phyloP scores from a whole-genome alignment of 92 coral and sea anemone genomes.

The Blastomussa wellsi region DNA sequence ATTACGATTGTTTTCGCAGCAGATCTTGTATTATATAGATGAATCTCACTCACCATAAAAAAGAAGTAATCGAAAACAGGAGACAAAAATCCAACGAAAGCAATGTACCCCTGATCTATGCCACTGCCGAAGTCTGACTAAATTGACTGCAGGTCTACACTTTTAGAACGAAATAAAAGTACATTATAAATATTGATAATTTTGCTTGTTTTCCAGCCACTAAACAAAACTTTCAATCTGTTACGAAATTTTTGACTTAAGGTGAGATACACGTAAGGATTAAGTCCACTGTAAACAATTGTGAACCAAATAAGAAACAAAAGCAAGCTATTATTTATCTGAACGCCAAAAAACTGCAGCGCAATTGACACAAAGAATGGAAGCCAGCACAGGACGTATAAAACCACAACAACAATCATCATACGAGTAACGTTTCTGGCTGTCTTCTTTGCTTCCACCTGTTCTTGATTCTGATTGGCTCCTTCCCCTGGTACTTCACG shows the following conservation, averaged over 20 bases:
- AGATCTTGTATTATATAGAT: too few species aligned
- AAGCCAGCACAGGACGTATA: not conserved
- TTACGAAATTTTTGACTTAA: not conserved
- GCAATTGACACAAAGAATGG: not conserved
- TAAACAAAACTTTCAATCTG: not conserved
- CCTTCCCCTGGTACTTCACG: slow-evolving; percentile 31
- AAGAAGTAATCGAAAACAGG: too few species aligned
- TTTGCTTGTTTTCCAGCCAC: not conserved
- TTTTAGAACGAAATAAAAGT: not conserved
- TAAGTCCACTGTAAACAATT: slow-evolving; percentile 4
- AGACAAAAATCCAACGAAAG: too few species aligned
- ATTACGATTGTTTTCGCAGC: too few species aligned
- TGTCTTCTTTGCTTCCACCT: slow-evolving; percentile 10
- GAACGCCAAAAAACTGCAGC: not conserved
- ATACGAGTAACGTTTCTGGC: slow-evolving; percentile 24
- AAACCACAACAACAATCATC: slow-evolving; percentile 6
- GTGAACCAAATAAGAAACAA: not conserved
- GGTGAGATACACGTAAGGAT: slow-evolving; percentile 4
- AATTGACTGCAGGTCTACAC: not conserved
- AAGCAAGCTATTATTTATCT: not conserved
- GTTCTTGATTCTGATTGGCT: slow-evolving; percentile 21
- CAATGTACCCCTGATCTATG: too few species aligned
- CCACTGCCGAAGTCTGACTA: too few species aligned
- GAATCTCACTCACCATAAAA: too few species aligned
- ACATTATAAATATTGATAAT: not conserved